Evolutionary conservation across 1,140 invertebrate genomes (phyloP).

Genomic region (Cataglyphis hispanica): DNA sequence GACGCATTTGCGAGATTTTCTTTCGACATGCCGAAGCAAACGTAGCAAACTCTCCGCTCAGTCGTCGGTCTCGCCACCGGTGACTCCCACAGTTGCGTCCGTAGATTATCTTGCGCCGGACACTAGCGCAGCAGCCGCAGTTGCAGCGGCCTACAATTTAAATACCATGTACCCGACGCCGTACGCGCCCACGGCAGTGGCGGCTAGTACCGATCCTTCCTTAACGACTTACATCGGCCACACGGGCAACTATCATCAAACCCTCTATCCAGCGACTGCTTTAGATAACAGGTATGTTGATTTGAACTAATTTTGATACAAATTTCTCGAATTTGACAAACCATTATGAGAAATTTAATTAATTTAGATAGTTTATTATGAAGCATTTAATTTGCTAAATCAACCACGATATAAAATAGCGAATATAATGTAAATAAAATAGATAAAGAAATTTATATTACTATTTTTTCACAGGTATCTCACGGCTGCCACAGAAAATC

Average conservation of each 20-base stretch:
- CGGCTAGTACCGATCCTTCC: slow-evolving; percentile 88
- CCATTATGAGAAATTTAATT: background rate
- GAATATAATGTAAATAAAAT: background rate
- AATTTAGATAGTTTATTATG: background rate
- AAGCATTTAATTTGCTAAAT: background rate
- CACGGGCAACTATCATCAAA: slow-evolving; percentile 91
- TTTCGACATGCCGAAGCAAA: slow-evolving; percentile 96
- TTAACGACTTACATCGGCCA: slow-evolving; percentile 91
- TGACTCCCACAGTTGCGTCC: slow-evolving; percentile 86
- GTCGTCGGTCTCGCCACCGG: slow-evolving; percentile 81
- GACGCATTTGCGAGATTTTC: slow-evolving; percentile 96
- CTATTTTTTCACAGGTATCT: slow-evolving; percentile 86
- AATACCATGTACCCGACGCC: slow-evolving; percentile 92
- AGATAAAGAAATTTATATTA: background rate
- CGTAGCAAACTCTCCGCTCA: slow-evolving; percentile 90
- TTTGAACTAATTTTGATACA: background rate
- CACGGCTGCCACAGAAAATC: slow-evolving; percentile 91
- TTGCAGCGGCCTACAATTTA: slow-evolving; percentile 93
- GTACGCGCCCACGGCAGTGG: slow-evolving; percentile 88
- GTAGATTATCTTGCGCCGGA: slow-evolving; percentile 90
- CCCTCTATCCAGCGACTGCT: slow-evolving; percentile 90
- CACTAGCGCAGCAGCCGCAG: slow-evolving; percentile 89
- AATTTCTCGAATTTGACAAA: background rate
- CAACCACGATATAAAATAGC: background rate
- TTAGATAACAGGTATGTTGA: slow-evolving; percentile 89